Evolutionary conservation across 2,888 invertebrate genomes (phyloP), one percentile per base, ranked within the genome.

Genomic region (Cyclophora albipunctata): DNA sequence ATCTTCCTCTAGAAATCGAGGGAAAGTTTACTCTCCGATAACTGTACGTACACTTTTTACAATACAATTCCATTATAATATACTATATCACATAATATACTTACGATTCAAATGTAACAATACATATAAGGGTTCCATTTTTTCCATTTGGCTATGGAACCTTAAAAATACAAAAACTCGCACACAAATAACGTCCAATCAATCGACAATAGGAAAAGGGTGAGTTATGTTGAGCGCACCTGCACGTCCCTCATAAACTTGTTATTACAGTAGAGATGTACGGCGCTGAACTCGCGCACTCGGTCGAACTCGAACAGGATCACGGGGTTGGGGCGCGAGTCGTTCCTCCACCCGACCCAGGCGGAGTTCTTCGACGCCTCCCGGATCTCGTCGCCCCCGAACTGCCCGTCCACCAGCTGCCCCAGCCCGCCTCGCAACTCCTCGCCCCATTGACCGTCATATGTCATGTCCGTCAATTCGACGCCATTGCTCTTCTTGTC

Each of bases 341-440:
- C 95, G 77, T 95, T 95, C 69, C 92, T 91, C 97, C 97, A 97
- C 1, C 97, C 97, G 37, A 97, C 93, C 97, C 97, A 97, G 47
- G 96, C 95, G 67, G 94, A 79, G 50, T 64, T 73, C 59, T 78
- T 94, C 34, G 92, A 91, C 6, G 87, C 88, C 57, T 87, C 85
- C 80, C 93, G 78, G 91, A 87, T 86, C 63, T 87, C 87, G 61
- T 94, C 94, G 1, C 93, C 93, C 0, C 95, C 96, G 58, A 91
- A 91, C 66, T 92, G 91, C 7, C 96, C 96, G 74, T 96, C 96
- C 6, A 94, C 94, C 60, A 98, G 89, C 74, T 95, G 95, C 2
- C 97, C 97, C 40, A 97, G 84, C 0, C 97, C 97, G 7, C 93
- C 92, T 42, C 91, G 90, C 37, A 97, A 87, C 68, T 92, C 92